phyloP scores from a whole-genome alignment of 2,797 vertebrate species.

The Rousettus madagascariensis region DNA sequence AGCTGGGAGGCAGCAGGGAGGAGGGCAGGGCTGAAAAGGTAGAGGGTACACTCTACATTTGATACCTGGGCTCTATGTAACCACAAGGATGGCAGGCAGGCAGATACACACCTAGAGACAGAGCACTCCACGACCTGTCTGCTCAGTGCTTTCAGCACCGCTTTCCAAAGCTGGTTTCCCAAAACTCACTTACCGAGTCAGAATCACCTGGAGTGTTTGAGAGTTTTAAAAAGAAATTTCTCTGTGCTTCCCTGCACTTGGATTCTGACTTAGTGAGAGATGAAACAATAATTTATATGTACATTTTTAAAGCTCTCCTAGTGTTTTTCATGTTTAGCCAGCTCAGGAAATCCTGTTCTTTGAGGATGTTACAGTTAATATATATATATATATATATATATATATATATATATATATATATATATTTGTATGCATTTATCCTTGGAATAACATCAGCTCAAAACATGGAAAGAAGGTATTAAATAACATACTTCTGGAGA shows the following conservation, averaged over 20 bases:
- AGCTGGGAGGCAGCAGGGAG: not conserved
- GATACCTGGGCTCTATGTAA: not conserved
- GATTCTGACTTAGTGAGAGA: not conserved
- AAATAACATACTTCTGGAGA: not conserved
- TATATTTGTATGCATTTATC: not conserved
- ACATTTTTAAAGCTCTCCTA: not conserved
- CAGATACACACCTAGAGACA: not conserved
- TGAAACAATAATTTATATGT: not conserved
- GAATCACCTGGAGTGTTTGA: not conserved
- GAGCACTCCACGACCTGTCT: no score
- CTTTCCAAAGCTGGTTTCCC: not conserved
- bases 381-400: not conserved
- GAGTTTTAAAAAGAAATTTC: not conserved
- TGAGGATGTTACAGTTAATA: not conserved
- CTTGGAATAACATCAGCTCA: not conserved
- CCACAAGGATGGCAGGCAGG: accelerated
- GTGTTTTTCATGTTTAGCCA: not conserved
- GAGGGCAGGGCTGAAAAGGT: not conserved
- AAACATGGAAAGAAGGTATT: not conserved
- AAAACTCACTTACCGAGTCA: not conserved
- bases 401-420: not conserved
- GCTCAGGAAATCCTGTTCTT: not conserved
- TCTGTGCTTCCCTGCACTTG: not conserved
- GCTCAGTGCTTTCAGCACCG: not conserved
- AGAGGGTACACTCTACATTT: accelerated